Conservation (phyloP, 2,888 invertebrate genomes). For the Rhagium mordax region DNA sequence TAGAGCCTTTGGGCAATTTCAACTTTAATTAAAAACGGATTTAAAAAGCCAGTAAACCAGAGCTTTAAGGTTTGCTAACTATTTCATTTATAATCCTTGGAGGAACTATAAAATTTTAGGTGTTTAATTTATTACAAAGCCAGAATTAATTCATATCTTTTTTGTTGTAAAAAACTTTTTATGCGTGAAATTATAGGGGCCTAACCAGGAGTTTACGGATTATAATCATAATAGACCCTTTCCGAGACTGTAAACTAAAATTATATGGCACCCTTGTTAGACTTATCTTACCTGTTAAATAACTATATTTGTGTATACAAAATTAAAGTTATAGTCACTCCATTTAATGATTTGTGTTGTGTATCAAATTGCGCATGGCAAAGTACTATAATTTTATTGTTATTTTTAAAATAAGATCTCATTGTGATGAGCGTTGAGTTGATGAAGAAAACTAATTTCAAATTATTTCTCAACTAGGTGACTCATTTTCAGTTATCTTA, state of each 20-base stretch:
- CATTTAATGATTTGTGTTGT: constrained; percentile 42
- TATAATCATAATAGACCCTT: constrained; percentile 40
- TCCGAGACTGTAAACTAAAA: constrained; percentile 30
- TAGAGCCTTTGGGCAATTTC: constrained; percentile 25
- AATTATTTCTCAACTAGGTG: too few relatives aligned
- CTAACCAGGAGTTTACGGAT: constrained; percentile 32
- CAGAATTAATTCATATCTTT: neutral
- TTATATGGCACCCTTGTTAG: constrained; percentile 35
- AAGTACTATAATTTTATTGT: constrained; percentile 48
- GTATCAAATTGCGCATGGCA: constrained; percentile 30
- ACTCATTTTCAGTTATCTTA: too few relatives aligned
- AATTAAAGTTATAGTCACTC: constrained; percentile 44
- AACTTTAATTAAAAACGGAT: constrained; percentile 33
- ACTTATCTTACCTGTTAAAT: constrained; percentile 36
- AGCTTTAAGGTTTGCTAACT: constrained; percentile 11
- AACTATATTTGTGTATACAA: constrained; percentile 46
- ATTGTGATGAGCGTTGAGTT: too few relatives aligned
- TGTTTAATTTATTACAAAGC: neutral
- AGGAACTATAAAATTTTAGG: neutral
- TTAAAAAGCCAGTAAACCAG: constrained; percentile 29
- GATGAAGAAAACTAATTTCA: too few relatives aligned
- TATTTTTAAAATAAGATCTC: constrained; percentile 35
- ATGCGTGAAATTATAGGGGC: constrained; percentile 31
- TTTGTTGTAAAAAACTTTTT: constrained; percentile 2
- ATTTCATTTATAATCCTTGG: constrained; percentile 13